phyloP scores from a whole-genome alignment of 2,888 invertebrate genomes.

The Xestia sexstrigata region DNA sequence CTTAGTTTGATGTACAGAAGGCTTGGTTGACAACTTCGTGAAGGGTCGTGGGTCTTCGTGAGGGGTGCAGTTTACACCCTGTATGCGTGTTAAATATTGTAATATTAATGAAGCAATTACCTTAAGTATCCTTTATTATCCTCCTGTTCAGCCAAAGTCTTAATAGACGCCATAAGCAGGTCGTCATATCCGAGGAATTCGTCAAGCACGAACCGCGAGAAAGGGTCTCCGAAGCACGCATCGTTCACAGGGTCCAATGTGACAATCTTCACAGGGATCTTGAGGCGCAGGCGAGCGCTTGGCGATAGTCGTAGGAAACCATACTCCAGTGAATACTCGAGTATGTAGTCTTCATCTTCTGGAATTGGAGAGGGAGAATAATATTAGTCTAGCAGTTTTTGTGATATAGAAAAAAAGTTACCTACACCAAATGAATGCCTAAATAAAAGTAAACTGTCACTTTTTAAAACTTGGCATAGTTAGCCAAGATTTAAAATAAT shows the following conservation, averaged over 20 bases:
- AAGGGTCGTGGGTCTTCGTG: no score
- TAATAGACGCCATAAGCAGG: constrained; percentile 98
- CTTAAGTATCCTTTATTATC: constrained; percentile 98
- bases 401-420: background rate
- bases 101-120: constrained; percentile 79
- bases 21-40: no score
- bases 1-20: no score
- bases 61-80: no score
- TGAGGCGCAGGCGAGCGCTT: constrained; percentile 95
- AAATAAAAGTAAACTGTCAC: background rate
- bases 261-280: constrained; percentile 97
- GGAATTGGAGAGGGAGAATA: constrained; percentile 72
- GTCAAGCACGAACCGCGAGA: constrained; percentile 97
- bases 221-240: constrained; percentile 97
- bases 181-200: constrained; percentile 99
- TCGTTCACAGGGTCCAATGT: constrained; percentile 96
- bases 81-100: background rate
- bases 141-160: constrained; percentile 98
- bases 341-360: constrained; percentile 98
- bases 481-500: no score
- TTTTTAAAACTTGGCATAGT: no score
- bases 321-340: constrained; percentile 99
- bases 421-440: background rate
- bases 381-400: background rate
- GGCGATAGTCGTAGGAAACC: constrained; percentile 98